Base-by-base conservation (phyloP, 2,888 invertebrate genomes). In the Melipona bicolor region DNA sequence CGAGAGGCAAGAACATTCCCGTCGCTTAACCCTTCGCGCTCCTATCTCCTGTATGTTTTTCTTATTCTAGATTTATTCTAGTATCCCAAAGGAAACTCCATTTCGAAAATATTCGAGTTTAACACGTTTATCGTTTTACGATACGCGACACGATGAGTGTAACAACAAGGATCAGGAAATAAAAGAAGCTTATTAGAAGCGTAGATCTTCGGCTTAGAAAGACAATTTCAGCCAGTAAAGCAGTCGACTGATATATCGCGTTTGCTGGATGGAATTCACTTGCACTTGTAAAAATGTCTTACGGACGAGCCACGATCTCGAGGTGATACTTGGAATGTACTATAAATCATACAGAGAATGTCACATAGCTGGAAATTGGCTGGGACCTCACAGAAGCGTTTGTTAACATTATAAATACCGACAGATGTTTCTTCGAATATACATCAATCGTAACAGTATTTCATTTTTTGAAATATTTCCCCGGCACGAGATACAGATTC, bases 81-180 rank as follows among this genome's bases (percentile, higher is more conserved):
- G 9, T 1, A 43, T 43, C 1, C 43, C 9, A 43, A 43, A 43
- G 43, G 9, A 43, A 43, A 43, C 9, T 1, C 9, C 43, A 36
- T 27, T 15, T n/a, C 24, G 36, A 52, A 52, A 54, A 54, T 62
- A 43, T 61, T 4, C n/a, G 49, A 56, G 62, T 71, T 68, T 24
- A 75, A 82, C 61, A 27, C 11, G 24, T 24, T 19, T 27, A 27
- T 61, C 65, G 74, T 43, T 81, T 81, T 81, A 76, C 82, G 82
- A 70, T 50, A 2, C 36, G 19, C 76, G 74, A 74, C 80, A 80
- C 70, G 62, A 74, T 56, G 65, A 50, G 81, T 32, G 19, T 74
- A 80, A 82, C 52, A 81, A 74, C 81, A 69, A 69, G 49, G 19
- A 54, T 43, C 69, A 19, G 27, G 61, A 21, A 27, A 17, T 11